These are phyloP conservation scores for Megalonaias nervosa DNA, from an alignment of 1,140 invertebrate species.

Conservation along the genomic window DNA sequence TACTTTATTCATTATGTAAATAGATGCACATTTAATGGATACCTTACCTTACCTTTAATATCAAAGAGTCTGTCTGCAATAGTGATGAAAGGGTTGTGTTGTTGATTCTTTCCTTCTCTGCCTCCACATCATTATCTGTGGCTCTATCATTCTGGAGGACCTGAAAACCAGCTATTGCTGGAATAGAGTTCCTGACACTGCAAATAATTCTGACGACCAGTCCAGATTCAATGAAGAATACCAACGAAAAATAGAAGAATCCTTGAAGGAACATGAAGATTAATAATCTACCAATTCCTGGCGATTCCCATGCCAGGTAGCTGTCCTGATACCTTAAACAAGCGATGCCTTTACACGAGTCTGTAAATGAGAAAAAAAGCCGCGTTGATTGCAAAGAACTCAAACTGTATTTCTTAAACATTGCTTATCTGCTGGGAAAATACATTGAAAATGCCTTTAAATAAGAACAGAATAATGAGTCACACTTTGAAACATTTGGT, in stretches of 20 bases:
- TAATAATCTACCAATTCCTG: conserved; percentile 75
- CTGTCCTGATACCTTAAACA: conserved; percentile 61
- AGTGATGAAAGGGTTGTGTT: conserved; percentile 1
- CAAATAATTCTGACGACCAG: neutral
- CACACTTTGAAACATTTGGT: too few species aligned
- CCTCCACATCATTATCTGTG: neutral
- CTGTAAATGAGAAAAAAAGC: conserved; percentile 12
- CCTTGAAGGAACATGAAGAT: conserved; percentile 73
- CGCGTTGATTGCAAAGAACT: too few species aligned
- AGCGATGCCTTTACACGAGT: conserved; percentile 51
- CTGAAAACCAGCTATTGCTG: too few species aligned
- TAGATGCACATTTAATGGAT: too few species aligned
- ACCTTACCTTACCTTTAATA: neutral
- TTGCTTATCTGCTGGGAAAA: too few species aligned
- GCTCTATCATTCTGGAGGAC: too few species aligned
- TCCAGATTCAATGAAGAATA: conserved; percentile 73
- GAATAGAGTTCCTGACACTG: too few species aligned
- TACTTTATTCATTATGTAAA: too few species aligned
- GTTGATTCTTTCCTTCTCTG: neutral
- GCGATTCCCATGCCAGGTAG: conserved; percentile 45
- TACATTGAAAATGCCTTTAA: too few species aligned
- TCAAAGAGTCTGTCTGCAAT: conserved; percentile 3
- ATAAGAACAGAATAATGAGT: too few species aligned
- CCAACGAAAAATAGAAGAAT: conserved; percentile 73
- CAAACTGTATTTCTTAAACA: too few species aligned